Percentiles rank a stretch among this genome's conserved stretches.
phyloP scores from a whole-genome alignment of 2,888 invertebrate genomes.

The Andrena camellia region DNA sequence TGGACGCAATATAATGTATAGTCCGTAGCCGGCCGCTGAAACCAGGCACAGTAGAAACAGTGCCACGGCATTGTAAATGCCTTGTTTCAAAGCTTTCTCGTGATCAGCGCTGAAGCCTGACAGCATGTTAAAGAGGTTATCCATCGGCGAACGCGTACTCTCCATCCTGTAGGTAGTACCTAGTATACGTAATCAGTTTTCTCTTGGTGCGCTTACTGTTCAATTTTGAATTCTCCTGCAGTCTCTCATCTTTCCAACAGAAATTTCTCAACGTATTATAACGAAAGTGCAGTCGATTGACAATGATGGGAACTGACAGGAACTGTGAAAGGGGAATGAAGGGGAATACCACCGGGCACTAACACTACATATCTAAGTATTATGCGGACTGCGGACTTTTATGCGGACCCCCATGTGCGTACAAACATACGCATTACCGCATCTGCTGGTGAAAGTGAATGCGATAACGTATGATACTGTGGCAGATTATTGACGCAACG shows the following conservation, averaged over 20 bases:
- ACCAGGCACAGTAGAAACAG: conserved; percentile 90
- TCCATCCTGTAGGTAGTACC: conserved; percentile 79
- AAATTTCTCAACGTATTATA: background rate
- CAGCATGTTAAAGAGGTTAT: conserved; percentile 90
- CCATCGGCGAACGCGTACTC: conserved; percentile 87
- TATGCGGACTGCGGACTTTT: background rate
- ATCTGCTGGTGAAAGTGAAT: background rate
- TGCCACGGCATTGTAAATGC: conserved; percentile 96
- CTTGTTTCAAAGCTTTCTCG: conserved; percentile 96
- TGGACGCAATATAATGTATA: conserved; percentile 94
- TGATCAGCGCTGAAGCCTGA: conserved; percentile 91
- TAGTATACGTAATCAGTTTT: conserved; percentile 30
- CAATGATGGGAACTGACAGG: background rate
- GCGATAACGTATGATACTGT: background rate
- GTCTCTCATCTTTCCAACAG: background rate
- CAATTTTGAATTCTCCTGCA: conserved; percentile 40
- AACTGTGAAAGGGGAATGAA: background rate
- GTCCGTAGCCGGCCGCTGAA: conserved; percentile 90
- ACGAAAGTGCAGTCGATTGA: background rate
- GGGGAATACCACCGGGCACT: background rate
- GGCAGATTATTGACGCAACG: background rate
- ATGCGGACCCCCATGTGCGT: conserved; percentile 15
- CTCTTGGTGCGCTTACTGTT: conserved; percentile 32
- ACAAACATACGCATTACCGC: background rate
- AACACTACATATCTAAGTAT: background rate